Evolutionary conservation across 1,140 invertebrate genomes (phyloP).

Genomic region (Lutraria rhynchaena): DNA sequence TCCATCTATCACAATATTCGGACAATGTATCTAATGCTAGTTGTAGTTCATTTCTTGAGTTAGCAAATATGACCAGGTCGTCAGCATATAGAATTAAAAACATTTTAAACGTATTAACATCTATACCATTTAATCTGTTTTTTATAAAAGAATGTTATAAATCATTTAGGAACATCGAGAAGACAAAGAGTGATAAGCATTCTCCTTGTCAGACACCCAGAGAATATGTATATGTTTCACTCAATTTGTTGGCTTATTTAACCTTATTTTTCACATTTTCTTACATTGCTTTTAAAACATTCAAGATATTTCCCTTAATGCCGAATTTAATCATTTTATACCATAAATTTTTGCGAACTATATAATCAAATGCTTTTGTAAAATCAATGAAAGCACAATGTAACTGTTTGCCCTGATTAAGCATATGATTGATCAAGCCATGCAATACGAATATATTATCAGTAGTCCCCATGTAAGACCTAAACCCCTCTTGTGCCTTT

Average conservation of each 20-base stretch:
- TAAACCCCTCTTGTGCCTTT: slow-evolving; percentile 32
- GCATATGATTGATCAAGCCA: not conserved
- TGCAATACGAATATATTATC: slow-evolving; percentile 34
- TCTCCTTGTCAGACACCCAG: slow-evolving; percentile 48
- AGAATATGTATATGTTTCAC: not conserved
- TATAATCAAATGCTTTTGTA: no score
- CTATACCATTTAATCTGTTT: not conserved
- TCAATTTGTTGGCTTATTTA: slow-evolving; percentile 1
- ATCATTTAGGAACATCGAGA: slow-evolving; percentile 43
- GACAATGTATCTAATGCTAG: no score
- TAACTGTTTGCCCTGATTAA: slow-evolving; percentile 20
- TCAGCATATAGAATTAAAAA: slow-evolving; percentile 17
- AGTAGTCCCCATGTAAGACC: slow-evolving; percentile 1
- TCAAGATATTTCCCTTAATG: slow-evolving; percentile 18
- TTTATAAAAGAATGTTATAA: not conserved
- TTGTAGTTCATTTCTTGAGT: not conserved
- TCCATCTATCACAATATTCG: no score
- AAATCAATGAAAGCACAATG: slow-evolving; percentile 50
- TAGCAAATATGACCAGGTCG: slow-evolving; percentile 27
- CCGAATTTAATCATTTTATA: slow-evolving; percentile 28
- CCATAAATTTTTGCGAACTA: slow-evolving; percentile 11
- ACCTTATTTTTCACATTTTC: slow-evolving; percentile 35
- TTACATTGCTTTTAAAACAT: slow-evolving; percentile 45
- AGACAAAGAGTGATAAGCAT: slow-evolving; percentile 48
- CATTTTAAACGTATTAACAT: slow-evolving; percentile 4